phyloP scores from a whole-genome alignment of 2,888 invertebrate species.

The Plebejus argus region DNA sequence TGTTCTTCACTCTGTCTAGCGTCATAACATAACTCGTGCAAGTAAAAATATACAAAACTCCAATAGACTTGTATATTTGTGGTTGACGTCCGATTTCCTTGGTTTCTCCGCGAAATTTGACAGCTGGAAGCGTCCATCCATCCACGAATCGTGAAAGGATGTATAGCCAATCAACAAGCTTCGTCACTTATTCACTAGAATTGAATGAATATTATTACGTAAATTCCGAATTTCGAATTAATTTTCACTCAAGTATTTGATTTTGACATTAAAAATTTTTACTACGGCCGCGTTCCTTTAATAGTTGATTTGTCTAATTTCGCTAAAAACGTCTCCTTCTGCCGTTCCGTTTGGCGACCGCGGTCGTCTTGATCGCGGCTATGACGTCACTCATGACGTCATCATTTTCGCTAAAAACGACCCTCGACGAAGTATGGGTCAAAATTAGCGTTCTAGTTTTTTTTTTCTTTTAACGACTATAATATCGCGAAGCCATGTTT shows the following conservation, averaged over 20 bases:
- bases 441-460: no score
- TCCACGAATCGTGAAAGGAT: conserved; percentile 27
- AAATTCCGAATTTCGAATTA: not conserved
- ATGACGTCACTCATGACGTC: no score
- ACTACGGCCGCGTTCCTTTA: no score
- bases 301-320: no score
- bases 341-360: no score
- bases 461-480: no score
- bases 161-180: not conserved
- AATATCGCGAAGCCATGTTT: no score
- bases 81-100: conserved; percentile 34
- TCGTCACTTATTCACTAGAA: conserved; percentile 12
- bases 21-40: not conserved
- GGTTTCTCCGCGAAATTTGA: conserved; percentile 23
- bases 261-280: not conserved
- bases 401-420: no score
- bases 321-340: no score
- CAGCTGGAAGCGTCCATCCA: conserved; percentile 30
- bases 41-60: not conserved
- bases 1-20: not conserved
- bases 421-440: no score
- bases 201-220: not conserved
- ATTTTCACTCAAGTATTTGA: not conserved
- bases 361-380: no score
- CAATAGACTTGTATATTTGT: conserved; percentile 26